Base-by-base conservation (phyloP, 2,888 invertebrate species). In the Tryphoninae sp. region DNA sequence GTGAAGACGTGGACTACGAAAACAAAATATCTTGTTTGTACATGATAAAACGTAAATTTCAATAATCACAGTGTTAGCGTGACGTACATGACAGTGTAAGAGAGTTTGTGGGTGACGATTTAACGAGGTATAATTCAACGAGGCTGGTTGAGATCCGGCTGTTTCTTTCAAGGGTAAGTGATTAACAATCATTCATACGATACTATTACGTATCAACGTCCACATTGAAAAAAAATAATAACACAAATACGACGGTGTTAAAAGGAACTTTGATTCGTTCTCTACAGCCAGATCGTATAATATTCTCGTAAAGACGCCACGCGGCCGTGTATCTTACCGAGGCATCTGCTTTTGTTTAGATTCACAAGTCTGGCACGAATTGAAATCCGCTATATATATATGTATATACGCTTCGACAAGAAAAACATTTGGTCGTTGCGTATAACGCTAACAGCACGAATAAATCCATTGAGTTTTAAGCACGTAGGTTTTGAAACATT, bases 21-120 rank as follows among this genome's bases (percentile, higher is more conserved):
- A 49, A 33, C 45, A 65, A 11, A 64, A 22, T 23, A 13, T 74
- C 42, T 81, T 69, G 73, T 16, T 33, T 81, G 65, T 71, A 64
- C 79, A 11, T 53, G 42, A 53, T 16, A 11, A 53, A 45, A 40
- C 19, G 16, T 26, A 16, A 59, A 65, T 64, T 65, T 71, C 62
- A 59, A n/a, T 59, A 13, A 73, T 65, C 75, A 16, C 59, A 22
- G 74, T 67, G 71, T 76, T 72, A 62, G n/a, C 51, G 65, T 61
- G 45, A 71, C 71, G 65, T 75, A 51, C 53, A 78, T 67, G 61
- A 78, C 26, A 81, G 81, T 81, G 81, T 26, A 45, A 65, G 53
- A 61, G 33, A 77, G 67, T 75, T 81, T 78, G 78, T 81, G 78
- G 53, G 78, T 78, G 81, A 75, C 62, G 62, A 59, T 59, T 74